Evolutionary conservation across 2,113 vertebrate species (phyloP), one percentile per base, ranked within the genome.

Genomic region (Pristiophorus japonicus): DNA sequence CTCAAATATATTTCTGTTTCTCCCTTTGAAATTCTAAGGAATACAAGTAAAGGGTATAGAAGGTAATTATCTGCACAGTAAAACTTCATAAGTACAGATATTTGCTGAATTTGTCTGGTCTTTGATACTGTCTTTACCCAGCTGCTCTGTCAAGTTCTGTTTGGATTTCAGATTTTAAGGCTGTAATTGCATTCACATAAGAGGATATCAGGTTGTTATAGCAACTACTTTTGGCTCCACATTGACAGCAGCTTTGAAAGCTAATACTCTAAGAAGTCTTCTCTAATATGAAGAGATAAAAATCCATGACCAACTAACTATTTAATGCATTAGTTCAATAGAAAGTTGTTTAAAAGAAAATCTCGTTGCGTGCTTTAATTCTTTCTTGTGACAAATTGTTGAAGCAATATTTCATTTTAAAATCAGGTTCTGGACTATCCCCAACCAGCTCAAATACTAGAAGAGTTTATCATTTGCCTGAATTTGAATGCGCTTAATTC

Each of bases 261-360:
- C 34, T 91, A 90, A 12, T 65, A 95, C 16, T 96, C 12, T 63
- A 47, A 62, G 2, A 30, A 66, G 81, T 88, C 95, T 94, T 95
- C 81, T 95, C 1, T 87, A 38, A 42, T 38, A 14, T 0, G 1
- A 95, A 55, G 24, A 66, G 95, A 85, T 51, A 38, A 94, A 92
- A 96, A 96, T 47, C 14, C 30, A 90, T 7, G 38, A 96, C 73
- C 70, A 16, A 97, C 88, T 91, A 16, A 97, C 88, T 91, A 94
- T 47, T 91, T 66, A 92, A 65, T 78, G 16, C 63, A 88, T 85
- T 95, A 45, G 34, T 95, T 92, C 85, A 91, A n/a, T 65, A 95
- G n/a, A 96, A 96, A 38, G n/a, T 27, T 47, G 42, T 34, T 94
- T 47, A 70, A 73, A 70, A 70, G 65, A 70, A 94, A 70, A 7